Evolutionary conservation across 2,888 invertebrate genomes (phyloP).

Genomic region (Stratiomys singularior): DNA sequence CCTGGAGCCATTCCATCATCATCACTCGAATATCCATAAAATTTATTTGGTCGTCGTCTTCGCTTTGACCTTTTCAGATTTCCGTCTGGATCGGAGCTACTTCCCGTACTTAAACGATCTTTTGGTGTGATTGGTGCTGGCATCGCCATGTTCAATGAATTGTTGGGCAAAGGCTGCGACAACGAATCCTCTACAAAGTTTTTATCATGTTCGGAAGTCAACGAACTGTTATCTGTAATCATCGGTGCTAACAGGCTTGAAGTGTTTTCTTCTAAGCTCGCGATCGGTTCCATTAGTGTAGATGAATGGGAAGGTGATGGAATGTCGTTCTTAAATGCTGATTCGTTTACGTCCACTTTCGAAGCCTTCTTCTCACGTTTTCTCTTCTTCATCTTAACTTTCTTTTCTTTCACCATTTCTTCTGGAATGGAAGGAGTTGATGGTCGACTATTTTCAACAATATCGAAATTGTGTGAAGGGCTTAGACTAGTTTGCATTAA

Average conservation of each 20-base stretch:
- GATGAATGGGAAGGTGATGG: slow-evolving; percentile 65
- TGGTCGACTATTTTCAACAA: slow-evolving; percentile 73
- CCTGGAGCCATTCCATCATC: slow-evolving; percentile 72
- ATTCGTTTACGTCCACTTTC: slow-evolving; percentile 53
- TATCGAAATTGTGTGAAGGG: slow-evolving; percentile 71
- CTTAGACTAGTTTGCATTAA: slow-evolving; percentile 72
- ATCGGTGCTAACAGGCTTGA: not conserved
- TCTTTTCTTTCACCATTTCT: slow-evolving; percentile 64
- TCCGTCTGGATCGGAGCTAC: slow-evolving; percentile 70
- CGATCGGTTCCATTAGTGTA: no score
- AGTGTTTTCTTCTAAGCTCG: not conserved
- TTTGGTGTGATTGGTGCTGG: slow-evolving; percentile 53
- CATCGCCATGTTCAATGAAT: slow-evolving; percentile 44
- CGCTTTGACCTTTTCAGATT: slow-evolving; percentile 78
- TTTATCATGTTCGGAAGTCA: not conserved
- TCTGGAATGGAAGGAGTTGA: slow-evolving; percentile 71
- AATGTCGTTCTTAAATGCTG: slow-evolving; percentile 71
- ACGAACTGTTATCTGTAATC: slow-evolving; percentile 54
- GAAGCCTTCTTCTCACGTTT: slow-evolving; percentile 72
- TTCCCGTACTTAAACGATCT: slow-evolving; percentile 59
- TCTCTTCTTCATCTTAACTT: slow-evolving; percentile 74
- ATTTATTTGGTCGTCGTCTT: slow-evolving; percentile 83
- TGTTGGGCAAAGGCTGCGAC: not conserved
- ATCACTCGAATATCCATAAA: slow-evolving; percentile 89
- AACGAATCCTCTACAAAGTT: not conserved